phyloP scores from a whole-genome alignment of 2,888 invertebrate genomes.

The Melinaea marsaeus region DNA sequence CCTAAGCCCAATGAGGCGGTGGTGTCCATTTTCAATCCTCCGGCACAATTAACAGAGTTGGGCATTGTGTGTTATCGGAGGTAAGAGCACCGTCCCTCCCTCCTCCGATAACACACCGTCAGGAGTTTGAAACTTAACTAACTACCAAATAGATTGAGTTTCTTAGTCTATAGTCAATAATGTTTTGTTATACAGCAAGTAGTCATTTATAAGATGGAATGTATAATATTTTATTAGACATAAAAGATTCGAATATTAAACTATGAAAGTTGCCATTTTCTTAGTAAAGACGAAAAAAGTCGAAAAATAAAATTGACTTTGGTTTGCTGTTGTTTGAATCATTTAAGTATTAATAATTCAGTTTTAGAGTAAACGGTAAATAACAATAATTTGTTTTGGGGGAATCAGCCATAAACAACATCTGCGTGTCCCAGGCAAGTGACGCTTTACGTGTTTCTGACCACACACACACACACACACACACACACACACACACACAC shows the following conservation, averaged over 20 bases:
- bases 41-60: conserved; percentile 47
- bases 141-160: background rate
- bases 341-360: too few species aligned
- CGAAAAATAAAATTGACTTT: too few species aligned
- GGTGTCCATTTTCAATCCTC: background rate
- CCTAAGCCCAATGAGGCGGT: background rate
- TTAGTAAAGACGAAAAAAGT: too few species aligned
- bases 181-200: too few species aligned
- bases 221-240: too few species aligned
- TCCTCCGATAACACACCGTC: background rate
- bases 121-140: background rate
- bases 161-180: too few species aligned
- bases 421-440: conserved; percentile 55
- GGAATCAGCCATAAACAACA: conserved; percentile 67
- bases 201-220: too few species aligned
- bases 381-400: conserved; percentile 29
- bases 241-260: too few species aligned
- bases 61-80: conserved; percentile 60
- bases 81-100: background rate
- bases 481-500: too few species aligned
- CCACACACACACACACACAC: background rate
- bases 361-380: conserved; percentile 3
- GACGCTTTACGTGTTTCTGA: background rate
- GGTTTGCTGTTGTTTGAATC: too few species aligned
- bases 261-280: too few species aligned